Evolutionary conservation across 2,113 vertebrate genomes (phyloP).

Genomic region (Pitta sordida): DNA sequence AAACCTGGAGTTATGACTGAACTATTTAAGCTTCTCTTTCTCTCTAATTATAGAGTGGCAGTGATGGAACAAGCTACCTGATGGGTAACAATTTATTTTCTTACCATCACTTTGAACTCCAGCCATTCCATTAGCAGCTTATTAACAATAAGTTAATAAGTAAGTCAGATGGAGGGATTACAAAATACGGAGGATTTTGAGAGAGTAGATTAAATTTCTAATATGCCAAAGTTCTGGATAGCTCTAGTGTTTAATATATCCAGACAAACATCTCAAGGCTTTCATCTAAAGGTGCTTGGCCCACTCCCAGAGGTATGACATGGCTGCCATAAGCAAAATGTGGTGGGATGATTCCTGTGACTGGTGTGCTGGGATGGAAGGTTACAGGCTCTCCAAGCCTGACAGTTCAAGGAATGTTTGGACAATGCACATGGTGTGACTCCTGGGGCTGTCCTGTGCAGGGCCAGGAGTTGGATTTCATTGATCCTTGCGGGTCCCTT

Average conservation of each 20-base stretch:
- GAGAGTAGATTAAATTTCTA: no score
- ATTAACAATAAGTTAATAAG: no score
- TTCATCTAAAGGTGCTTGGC: not conserved
- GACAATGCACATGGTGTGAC: not conserved
- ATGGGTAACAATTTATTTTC: not conserved
- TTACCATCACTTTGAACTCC: not conserved
- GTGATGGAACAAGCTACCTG: not conserved
- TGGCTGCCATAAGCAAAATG: not conserved
- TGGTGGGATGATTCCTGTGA: not conserved
- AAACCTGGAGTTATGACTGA: not conserved
- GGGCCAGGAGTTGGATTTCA: no score
- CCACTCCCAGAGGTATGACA: not conserved
- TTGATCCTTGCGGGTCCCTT: not conserved
- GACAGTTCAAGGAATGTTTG: no score
- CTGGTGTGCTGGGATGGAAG: not conserved
- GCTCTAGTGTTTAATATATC: no score
- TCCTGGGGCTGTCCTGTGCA: rapidly evolving
- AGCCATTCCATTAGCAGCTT: not conserved
- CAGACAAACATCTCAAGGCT: not conserved
- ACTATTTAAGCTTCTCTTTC: not conserved
- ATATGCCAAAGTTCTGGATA: not conserved
- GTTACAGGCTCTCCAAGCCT: not conserved
- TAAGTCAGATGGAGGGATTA: no score
- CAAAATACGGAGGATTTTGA: no score
- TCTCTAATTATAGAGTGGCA: not conserved